Base-by-base conservation (phyloP, 2,888 invertebrate genomes). In the Xestia xanthographa region DNA sequence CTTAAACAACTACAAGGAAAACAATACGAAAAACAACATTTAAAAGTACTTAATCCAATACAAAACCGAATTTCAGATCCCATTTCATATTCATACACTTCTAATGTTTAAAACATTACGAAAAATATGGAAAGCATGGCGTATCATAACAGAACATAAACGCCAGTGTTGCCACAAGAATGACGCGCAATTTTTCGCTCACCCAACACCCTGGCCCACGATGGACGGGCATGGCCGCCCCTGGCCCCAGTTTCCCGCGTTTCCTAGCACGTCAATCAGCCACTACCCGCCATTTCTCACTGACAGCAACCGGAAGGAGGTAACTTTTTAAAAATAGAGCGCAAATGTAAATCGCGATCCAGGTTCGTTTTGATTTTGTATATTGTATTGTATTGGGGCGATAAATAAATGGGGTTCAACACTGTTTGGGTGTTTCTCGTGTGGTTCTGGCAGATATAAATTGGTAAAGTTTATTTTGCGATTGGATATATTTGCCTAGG, bases 261-360 rank as follows among this genome's bases (percentile, higher is more conserved):
- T 92, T 90, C 92, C 92, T 90, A 88, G 83, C 82, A 90, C 92
- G 95, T 95, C 95, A 94, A 95, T 95, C 95, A 94, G 85, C 87
- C 76, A 86, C 86, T 91, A 90, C 91, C 92, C 92, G 89, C 94
- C 92, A 94, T 95, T 94, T 90, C 91, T 93, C 94, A 93, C 90
- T 93, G 95, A 95, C 95, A 94, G 82, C 88, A 84, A 85, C 73
- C 90, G 90, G 90, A 88, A 90, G 89, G 87, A 85, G 79, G 88
- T 79, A 92, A 89, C 88, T 90, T 92, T 92, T 88, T 72, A 84
- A 89, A 90, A 88, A 88, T 86, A 77, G 75, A 88, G 85, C 82
- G 83, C 66, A 78, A 86, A 87, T 87, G 86, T 83, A 87, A 86
- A 88, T 85, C 70, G 83, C 77, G 73, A 81, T 80, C 75, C 75